Evolutionary conservation across 2,797 vertebrate genomes (phyloP), one percentile per base, ranked within the genome.

Genomic region (Chloroceryle amazona): DNA sequence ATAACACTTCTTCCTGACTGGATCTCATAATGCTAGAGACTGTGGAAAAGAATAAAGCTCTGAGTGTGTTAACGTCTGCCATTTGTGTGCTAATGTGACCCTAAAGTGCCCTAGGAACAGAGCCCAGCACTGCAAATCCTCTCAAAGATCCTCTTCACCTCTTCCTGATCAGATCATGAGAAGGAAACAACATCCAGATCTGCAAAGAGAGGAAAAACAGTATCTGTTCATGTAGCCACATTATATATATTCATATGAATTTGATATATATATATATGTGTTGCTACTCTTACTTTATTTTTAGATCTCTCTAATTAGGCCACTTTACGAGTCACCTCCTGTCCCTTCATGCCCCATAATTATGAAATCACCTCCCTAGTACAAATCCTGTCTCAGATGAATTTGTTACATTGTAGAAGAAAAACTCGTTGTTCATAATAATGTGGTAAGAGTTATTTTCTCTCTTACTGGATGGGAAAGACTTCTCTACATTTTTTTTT

Each of bases 391-490:
- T 21, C 78, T 93, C 61, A 25, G 76, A 95, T 75, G 47, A 90
- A 95, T 96, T 94, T 95, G 91, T 92, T 96, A 81, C 80, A 61
- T 76, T 93, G 89, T 76, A 79, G 87, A 95, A 93, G 79, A 86
- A 97, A 96, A 93, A 62, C 60, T 89, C 89, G 72, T 90, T 97
- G 85, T 96, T 96, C 84, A 44, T 84, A 93, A 84, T 94, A 89
- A 67, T 42, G 87, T 67, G 94, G 95, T 93, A 80, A 86, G 94
- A 94, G 92, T 81, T 95, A 95, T 97, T 97, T 97, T 97, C 92
- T 73, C 88, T 94, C 91, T 87, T 80, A 88, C 87, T 95, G 96
- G 95, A 97, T 97, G 84, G 95, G 96, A 96, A 95, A 90, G 66
- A 61, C 94, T 97, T 86, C 70, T 96, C 93, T 79, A 37, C 44